A percentile compares a stretch with the other conserved stretches of the same genome.
phyloP scores from a whole-genome alignment of 2,113 vertebrate species.

The Nothocercus julius region DNA sequence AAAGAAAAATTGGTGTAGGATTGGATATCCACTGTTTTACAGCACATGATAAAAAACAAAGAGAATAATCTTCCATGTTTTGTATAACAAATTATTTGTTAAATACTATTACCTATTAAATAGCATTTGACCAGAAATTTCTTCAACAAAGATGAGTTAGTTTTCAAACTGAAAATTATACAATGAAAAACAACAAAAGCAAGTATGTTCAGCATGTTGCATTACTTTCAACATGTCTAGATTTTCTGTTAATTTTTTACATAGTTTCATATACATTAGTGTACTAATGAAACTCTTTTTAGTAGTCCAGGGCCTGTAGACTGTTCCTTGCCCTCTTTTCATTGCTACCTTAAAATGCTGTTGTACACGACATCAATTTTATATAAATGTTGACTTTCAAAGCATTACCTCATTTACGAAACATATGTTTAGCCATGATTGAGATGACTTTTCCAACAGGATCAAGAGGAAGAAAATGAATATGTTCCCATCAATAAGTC shows the following conservation, averaged over 20 bases:
- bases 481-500: neutral
- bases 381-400: neutral
- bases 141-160: neutral
- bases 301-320: neutral
- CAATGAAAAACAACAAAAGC: neutral
- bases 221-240: fast-evolving
- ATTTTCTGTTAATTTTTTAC: neutral
- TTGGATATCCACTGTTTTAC: neutral
- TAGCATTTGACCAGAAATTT: neutral
- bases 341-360: neutral
- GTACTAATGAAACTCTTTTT: neutral
- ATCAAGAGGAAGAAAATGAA: neutral
- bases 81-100: neutral
- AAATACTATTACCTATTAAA: neutral
- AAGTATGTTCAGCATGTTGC: fast-evolving
- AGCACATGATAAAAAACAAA: neutral
- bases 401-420: neutral
- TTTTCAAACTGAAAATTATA: neutral
- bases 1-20: neutral
- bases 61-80: neutral
- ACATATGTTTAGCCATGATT: neutral
- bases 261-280: neutral
- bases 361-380: neutral
- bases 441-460: neutral
- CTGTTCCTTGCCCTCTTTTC: neutral